Evolutionary conservation across 2,888 invertebrate species (phyloP).

Genomic region (Aproaerema taeniolella): DNA sequence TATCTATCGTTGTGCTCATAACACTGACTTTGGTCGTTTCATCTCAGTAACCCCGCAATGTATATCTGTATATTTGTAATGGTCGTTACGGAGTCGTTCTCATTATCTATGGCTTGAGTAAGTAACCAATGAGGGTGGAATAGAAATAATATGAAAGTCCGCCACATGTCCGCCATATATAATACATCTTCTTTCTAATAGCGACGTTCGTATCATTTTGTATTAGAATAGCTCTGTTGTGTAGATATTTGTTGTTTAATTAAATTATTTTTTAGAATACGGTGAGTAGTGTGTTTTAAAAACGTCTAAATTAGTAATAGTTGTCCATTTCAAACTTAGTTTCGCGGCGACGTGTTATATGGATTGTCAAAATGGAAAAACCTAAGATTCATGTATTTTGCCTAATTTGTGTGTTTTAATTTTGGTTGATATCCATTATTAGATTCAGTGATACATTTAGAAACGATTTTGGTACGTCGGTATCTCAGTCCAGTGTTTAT

Average conservation of each 20-base stretch:
- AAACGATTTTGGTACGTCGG: constrained; percentile 26
- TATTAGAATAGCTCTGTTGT: constrained; percentile 58
- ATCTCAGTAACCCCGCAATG: no score
- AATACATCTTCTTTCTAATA: constrained; percentile 63
- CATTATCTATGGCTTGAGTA: constrained; percentile 27
- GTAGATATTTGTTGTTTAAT: constrained; percentile 65
- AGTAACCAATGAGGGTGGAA: constrained; percentile 38
- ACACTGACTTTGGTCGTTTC: no score
- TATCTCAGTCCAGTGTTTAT: constrained; percentile 25
- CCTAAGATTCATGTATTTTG: constrained; percentile 39
- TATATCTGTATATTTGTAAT: no score
- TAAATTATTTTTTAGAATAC: constrained; percentile 60
- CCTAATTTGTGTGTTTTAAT: no score
- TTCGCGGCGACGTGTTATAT: constrained; percentile 59
- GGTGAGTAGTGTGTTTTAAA: constrained; percentile 50
- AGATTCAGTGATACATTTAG: constrained; percentile 28
- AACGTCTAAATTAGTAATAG: constrained; percentile 34
- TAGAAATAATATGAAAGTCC: constrained; percentile 61
- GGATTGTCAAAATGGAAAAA: constrained; percentile 67
- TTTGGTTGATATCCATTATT: constrained; percentile 21
- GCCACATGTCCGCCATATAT: constrained; percentile 71
- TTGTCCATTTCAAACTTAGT: constrained; percentile 49
- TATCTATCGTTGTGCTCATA: no score
- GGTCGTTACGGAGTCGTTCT: no score
- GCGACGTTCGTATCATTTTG: constrained; percentile 71